Conservation (phyloP, 2,113 vertebrate species). For the Salvelinus alpinus region DNA sequence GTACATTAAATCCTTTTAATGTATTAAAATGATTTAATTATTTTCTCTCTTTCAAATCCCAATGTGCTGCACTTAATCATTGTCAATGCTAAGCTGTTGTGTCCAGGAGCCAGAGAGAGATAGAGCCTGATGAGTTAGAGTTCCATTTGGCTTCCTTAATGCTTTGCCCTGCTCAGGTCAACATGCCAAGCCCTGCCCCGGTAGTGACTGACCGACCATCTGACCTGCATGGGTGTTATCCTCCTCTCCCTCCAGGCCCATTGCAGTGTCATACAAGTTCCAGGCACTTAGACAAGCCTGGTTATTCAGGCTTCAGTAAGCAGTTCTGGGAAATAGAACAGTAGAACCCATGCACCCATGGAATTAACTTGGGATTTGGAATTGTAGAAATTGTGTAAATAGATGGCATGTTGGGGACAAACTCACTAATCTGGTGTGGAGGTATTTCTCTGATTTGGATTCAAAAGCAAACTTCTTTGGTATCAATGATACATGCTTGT, state of each 20-base stretch:
- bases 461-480: too few relatives aligned
- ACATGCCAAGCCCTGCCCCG: neutral
- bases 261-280: neutral
- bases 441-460: too few relatives aligned
- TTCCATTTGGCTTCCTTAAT: slow-evolving; percentile 14
- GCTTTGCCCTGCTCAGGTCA: neutral
- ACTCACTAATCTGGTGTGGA: too few relatives aligned
- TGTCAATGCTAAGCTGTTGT: slow-evolving; percentile 4
- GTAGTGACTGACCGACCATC: neutral
- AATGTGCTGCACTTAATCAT: slow-evolving; percentile 46
- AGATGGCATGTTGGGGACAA: too few relatives aligned
- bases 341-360: neutral
- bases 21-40: neutral
- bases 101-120: neutral
- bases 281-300: neutral
- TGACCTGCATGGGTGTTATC: neutral
- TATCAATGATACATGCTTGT: too few relatives aligned
- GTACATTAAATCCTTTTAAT: slow-evolving; percentile 18
- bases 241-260: neutral
- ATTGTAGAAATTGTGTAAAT: too few relatives aligned
- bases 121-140: neutral
- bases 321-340: too few relatives aligned
- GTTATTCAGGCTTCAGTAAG: neutral
- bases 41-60: neutral
- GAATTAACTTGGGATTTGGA: neutral